phyloP scores from a whole-genome alignment of 2,888 invertebrate species.

The Orgyia antiqua region DNA sequence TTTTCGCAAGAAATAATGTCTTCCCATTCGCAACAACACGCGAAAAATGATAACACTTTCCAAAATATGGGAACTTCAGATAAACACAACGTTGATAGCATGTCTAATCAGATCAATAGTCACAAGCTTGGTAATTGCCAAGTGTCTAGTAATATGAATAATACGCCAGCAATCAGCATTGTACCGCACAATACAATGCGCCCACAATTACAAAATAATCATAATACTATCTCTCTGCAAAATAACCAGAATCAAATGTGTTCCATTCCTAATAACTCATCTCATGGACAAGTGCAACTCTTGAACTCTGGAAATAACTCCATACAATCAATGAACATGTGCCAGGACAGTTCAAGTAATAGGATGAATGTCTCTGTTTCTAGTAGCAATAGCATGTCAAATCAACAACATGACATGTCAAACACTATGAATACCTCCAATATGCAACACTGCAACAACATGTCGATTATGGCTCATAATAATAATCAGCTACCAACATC shows the following conservation, averaged over 20 bases:
- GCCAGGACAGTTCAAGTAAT: slow-evolving; percentile 59
- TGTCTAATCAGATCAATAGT: slow-evolving; percentile 56
- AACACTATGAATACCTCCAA: slow-evolving; percentile 46
- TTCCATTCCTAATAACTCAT: slow-evolving; percentile 49
- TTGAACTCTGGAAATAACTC: slow-evolving; percentile 62
- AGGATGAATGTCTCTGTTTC: slow-evolving; percentile 52
- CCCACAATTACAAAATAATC: slow-evolving; percentile 54
- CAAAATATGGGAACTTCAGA: slow-evolving; percentile 63
- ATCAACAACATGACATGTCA: slow-evolving; percentile 55
- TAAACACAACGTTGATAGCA: slow-evolving; percentile 51
- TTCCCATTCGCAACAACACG: slow-evolving; percentile 65
- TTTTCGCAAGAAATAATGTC: slow-evolving; percentile 72
- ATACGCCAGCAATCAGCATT: slow-evolving; percentile 60
- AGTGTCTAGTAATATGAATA: slow-evolving; percentile 53
- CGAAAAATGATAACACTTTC: slow-evolving; percentile 64
- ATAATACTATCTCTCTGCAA: slow-evolving; percentile 49
- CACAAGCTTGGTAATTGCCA: slow-evolving; percentile 70
- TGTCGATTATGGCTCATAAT: slow-evolving; percentile 64
- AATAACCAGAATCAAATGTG: slow-evolving; percentile 68
- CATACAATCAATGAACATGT: slow-evolving; percentile 62
- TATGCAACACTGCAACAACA: slow-evolving; percentile 53
- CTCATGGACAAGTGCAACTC: slow-evolving; percentile 61
- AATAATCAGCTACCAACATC: slow-evolving; percentile 48
- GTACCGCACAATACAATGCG: slow-evolving; percentile 65
- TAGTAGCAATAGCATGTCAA: slow-evolving; percentile 47